Percentiles rank a stretch among this genome's conserved stretches.
phyloP scores from a whole-genome alignment of 2,888 invertebrate genomes.

The Eupelmus urozonus region DNA sequence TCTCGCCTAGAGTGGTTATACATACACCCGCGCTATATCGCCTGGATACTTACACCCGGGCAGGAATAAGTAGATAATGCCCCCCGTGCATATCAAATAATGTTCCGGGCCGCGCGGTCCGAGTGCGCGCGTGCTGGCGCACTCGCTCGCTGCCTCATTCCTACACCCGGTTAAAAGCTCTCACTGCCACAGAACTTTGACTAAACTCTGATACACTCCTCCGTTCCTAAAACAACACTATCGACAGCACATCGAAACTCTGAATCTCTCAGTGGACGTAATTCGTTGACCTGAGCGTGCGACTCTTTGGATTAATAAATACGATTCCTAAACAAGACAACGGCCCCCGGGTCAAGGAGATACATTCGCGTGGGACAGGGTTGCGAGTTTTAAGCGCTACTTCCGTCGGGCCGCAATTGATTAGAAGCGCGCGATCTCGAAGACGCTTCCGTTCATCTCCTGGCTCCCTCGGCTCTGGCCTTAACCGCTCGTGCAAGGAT shows the following conservation, averaged over 20 bases:
- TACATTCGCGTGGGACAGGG: too few relatives aligned
- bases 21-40: slow-evolving; percentile 11
- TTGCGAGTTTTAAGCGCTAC: background rate
- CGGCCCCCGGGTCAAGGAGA: too few relatives aligned
- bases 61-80: slow-evolving; percentile 65
- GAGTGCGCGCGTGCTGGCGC: slow-evolving; percentile 30
- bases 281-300: too few relatives aligned
- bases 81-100: slow-evolving; percentile 62
- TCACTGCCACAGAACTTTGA: background rate
- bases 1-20: slow-evolving; percentile 29
- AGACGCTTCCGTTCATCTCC: slow-evolving; percentile 10
- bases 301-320: too few relatives aligned
- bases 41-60: slow-evolving; percentile 20
- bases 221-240: too few relatives aligned
- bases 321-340: too few relatives aligned
- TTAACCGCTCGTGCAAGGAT: slow-evolving; percentile 53
- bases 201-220: too few relatives aligned
- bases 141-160: background rate
- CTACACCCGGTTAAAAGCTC: slow-evolving; percentile 30
- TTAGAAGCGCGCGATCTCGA: slow-evolving; percentile 29
- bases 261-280: too few relatives aligned
- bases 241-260: too few relatives aligned
- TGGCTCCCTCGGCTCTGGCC: background rate
- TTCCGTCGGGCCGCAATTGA: slow-evolving; percentile 51
- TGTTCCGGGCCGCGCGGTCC: too few relatives aligned